phyloP scores from a whole-genome alignment of 2,797 vertebrate genomes.

The Hippopotamyrus pictus region DNA sequence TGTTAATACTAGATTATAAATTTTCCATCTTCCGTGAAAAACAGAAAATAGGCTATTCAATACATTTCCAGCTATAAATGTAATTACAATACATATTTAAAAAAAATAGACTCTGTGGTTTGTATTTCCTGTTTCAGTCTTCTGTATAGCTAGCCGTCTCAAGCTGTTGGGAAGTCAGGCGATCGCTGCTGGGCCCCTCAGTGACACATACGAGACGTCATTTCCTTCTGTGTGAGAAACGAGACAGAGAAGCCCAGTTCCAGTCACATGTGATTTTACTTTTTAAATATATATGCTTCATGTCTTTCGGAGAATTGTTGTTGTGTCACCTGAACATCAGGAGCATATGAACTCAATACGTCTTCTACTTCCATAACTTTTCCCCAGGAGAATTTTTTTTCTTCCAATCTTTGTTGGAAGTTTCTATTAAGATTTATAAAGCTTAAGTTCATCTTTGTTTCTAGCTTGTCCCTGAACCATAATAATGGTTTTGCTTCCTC shows the following conservation, averaged over 20 bases:
- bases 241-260: background rate
- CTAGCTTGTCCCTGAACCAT: background rate
- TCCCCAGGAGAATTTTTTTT: background rate
- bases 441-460: background rate
- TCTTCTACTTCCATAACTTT: background rate
- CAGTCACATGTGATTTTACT: background rate
- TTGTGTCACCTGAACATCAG: background rate
- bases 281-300: background rate
- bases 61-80: conserved; percentile 52
- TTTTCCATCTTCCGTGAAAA: conserved; percentile 29
- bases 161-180: conserved; percentile 16
- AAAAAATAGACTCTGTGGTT: conserved; percentile 67
- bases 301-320: background rate
- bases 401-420: background rate
- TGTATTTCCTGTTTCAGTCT: conserved; percentile 42
- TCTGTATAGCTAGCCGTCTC: conserved; percentile 20
- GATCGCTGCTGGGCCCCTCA: conserved; percentile 49
- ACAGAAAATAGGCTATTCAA: conserved; percentile 44
- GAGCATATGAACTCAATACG: background rate
- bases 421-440: background rate
- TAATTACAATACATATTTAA: conserved; percentile 73
- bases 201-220: conserved; percentile 92
- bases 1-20: conserved; percentile 61
- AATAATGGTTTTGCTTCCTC: background rate
- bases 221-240: conserved; percentile 79